Evolutionary conservation across 30 jellyfish, hydroid and myxozoan species (phyloP).

Genomic region (Pseudorhiza aurosa): DNA sequence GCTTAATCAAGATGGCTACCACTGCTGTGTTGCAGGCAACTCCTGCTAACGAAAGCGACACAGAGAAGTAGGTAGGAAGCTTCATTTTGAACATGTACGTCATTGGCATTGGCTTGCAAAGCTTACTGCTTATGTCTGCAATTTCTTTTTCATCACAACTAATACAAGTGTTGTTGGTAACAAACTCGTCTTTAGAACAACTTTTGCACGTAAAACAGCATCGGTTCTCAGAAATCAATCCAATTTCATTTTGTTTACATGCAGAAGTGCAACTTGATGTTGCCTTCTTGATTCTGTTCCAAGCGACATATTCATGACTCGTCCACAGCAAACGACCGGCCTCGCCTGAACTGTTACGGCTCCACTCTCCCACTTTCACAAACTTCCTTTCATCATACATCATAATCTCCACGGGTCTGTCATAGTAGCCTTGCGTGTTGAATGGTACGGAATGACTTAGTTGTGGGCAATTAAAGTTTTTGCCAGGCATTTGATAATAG

Average conservation of each 20-base stretch:
- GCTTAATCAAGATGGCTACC: conserved; percentile 48
- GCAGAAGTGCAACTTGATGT: conserved; percentile 70
- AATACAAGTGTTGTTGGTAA: conserved; percentile 57
- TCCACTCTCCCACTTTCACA: conserved; percentile 41
- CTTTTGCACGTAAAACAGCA: conserved; percentile 85
- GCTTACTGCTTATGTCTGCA: not conserved
- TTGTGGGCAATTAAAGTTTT: no score
- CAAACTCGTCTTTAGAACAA: conserved; percentile 41
- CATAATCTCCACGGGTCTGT: no score
- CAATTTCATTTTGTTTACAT: conserved; percentile 50
- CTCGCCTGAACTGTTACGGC: not conserved
- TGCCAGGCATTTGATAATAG: no score
- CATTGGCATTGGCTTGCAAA: conserved; percentile 52
- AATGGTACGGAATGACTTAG: conserved; percentile 13
- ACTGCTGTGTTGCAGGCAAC: conserved; percentile 33
- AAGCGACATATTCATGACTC: not conserved
- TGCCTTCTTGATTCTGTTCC: conserved; percentile 24
- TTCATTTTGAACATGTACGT: conserved; percentile 6
- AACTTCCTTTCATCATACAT: conserved; percentile 28
- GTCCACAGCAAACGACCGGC: not conserved
- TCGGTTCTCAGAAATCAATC: not conserved
- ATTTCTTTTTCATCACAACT: conserved; percentile 49
- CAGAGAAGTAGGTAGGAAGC: not conserved
- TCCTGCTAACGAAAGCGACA: conserved; percentile 64
- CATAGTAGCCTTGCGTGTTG: conserved; percentile 23